Base-by-base conservation (phyloP, 2,113 vertebrate species). In the Alexandromys fortis region DNA sequence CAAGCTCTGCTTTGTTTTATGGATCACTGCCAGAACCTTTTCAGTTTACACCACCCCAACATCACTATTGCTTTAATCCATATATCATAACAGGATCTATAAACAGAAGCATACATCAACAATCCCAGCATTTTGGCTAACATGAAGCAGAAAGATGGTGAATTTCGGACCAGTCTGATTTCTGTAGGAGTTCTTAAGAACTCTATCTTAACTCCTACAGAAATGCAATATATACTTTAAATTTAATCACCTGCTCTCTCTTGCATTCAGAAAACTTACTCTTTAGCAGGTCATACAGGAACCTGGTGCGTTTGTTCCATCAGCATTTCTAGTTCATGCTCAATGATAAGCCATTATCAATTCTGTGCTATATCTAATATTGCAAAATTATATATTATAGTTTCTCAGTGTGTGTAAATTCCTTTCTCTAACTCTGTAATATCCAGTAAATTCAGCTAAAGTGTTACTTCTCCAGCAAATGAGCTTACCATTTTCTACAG, bases 1-100 rank as follows among this genome's bases (percentile, higher is more conserved):
- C 33, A 94, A 92, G 26, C 24, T 85, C 28, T 78, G 19, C 70
- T 68, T 89, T 93, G 19, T 76, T 96, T 92, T 73, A 93, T 47
- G 42, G 87, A 75, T 86, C 26, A 89, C 26, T 89, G 30, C 30
- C 33, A 67, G 33, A 83, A 90, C 6, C 38, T 26, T 86, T 90
- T 86, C 67, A 35, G 81, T 33, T 26, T 45, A 93, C 83, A 33
- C 42, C 45, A 75, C 73, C 33, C 1, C 30, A 35, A 79, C 72
- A 73, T 9, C 63, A 16, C 68, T 35, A 88, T 85, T 79, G 49
- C 92, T 86, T 93, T 61, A 91, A 91, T 35, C 30, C n/a, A 82
- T 17, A 12, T 6, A 86, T n/a, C 8, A 86, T 5, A 95, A 87
- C 26, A 75, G 89, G 42, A 58, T 77, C 16, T 52, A 76, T 72